Evolutionary conservation across 1,140 invertebrate species (phyloP).

Genomic region (Trialeurodes vaporariorum): DNA sequence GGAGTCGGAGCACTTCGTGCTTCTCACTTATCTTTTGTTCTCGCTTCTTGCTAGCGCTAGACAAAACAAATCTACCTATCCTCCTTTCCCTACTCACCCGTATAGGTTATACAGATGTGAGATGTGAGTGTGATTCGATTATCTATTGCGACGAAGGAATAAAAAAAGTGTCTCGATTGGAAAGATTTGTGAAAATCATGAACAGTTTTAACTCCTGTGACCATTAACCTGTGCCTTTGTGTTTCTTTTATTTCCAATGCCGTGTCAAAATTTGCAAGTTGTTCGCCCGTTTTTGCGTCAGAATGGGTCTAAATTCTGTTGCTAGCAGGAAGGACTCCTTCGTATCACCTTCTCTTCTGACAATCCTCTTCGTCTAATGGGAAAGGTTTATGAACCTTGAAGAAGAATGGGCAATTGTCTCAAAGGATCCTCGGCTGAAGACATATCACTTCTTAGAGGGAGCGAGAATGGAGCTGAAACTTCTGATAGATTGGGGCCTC

Average conservation of each 20-base stretch:
- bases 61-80: no score
- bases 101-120: no score
- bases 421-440: constrained; percentile 45
- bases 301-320: not conserved
- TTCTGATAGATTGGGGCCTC: constrained; percentile 36
- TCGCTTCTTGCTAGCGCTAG: no score
- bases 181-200: no score
- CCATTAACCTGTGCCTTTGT: not conserved
- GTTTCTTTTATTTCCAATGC: not conserved
- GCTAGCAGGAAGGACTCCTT: not conserved
- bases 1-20: no score
- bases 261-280: not conserved
- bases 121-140: no score
- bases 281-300: not conserved
- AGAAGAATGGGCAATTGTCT: constrained; percentile 49
- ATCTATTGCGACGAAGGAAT: no score
- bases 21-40: no score
- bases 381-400: not conserved
- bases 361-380: not conserved
- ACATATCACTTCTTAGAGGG: constrained; percentile 45
- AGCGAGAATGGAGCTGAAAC: constrained; percentile 40
- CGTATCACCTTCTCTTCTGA: no score
- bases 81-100: no score
- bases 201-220: no score
- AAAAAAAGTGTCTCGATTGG: no score